phyloP scores from a whole-genome alignment of 2,797 vertebrate species.

The Spea hammondii region DNA sequence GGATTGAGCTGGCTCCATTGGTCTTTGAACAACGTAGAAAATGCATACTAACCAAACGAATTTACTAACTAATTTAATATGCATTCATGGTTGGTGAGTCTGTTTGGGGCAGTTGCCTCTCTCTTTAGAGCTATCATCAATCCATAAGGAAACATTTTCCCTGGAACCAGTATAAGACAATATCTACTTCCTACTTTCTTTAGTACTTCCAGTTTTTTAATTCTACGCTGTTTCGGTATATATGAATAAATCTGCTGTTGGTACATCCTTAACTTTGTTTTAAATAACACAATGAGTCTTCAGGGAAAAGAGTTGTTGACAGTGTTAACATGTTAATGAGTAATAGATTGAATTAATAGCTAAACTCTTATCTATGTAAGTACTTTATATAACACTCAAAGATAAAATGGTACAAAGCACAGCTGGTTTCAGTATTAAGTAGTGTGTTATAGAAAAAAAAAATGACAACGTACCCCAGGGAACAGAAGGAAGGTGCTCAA shows the following conservation, averaged over 20 bases:
- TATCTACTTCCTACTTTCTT: too few relatives aligned
- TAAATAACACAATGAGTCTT: constrained; percentile 50
- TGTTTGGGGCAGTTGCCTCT: too few relatives aligned
- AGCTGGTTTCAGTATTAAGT: constrained; percentile 46
- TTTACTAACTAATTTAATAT: too few relatives aligned
- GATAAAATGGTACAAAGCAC: constrained; percentile 48
- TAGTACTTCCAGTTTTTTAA: too few relatives aligned
- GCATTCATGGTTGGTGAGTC: too few relatives aligned
- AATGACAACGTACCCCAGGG: constrained; percentile 44
- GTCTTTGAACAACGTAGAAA: too few relatives aligned
- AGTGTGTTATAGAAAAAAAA: constrained; percentile 40
- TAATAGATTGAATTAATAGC: constrained; percentile 52
- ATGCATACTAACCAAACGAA: too few relatives aligned
- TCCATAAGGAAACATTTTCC: too few relatives aligned
- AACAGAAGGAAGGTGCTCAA: constrained; percentile 29
- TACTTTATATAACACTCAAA: constrained; percentile 51
- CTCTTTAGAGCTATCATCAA: too few relatives aligned
- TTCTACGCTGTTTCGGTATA: neutral
- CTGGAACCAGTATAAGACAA: too few relatives aligned
- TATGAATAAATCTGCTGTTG: constrained; percentile 38
- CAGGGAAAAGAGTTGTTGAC: constrained; percentile 45
- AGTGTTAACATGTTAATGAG: constrained; percentile 51
- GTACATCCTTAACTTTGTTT: constrained; percentile 17
- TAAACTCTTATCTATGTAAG: constrained; percentile 49
- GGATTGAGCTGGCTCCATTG: too few relatives aligned